A percentile compares a stretch with the other conserved stretches of the same genome.
These are phyloP conservation scores for Orius insidiosus DNA, from an alignment of 1,140 invertebrate species.

Conservation along the genomic window DNA sequence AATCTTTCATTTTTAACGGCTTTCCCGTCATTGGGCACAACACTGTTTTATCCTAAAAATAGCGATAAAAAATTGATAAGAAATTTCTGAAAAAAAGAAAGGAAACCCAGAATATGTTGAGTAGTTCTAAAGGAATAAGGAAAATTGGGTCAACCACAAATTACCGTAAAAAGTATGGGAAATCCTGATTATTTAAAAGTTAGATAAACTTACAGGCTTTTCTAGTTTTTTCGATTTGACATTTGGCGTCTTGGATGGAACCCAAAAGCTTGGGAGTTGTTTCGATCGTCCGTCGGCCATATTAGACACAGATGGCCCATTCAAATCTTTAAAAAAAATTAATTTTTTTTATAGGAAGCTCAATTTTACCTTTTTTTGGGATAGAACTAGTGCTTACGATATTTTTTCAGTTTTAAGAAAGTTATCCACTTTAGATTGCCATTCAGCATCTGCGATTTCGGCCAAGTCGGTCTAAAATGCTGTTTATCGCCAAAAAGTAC, in stretches of 20 bases:
- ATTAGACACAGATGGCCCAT: slow-evolving; percentile 56
- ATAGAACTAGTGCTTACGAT: slow-evolving; percentile 33
- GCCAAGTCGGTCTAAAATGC: slow-evolving; percentile 32
- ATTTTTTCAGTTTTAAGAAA: slow-evolving; percentile 64
- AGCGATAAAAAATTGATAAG: not conserved
- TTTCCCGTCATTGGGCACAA: slow-evolving; percentile 85
- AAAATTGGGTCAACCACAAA: no score
- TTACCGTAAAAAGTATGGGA: no score
- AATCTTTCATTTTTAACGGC: slow-evolving; percentile 78
- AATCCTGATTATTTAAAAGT: not conserved
- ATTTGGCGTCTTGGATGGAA: slow-evolving; percentile 83
- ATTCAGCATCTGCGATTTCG: slow-evolving; percentile 49
- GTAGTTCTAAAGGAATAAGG: not conserved
- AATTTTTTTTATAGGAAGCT: no score
- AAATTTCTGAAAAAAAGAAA: slow-evolving; percentile 5
- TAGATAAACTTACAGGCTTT: slow-evolving; percentile 70
- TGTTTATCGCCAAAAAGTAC: not conserved
- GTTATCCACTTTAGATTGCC: slow-evolving; percentile 46
- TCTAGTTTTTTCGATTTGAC: slow-evolving; percentile 49
- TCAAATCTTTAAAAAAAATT: no score
- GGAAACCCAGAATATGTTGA: not conserved
- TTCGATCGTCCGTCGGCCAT: slow-evolving; percentile 51
- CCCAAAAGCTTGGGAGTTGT: slow-evolving; percentile 90
- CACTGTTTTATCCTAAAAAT: slow-evolving; percentile 57
- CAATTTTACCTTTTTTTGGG: slow-evolving; percentile 30